These are phyloP conservation scores for Hartigia nigra DNA, from an alignment of 2,888 invertebrate species.

Conservation along the genomic window DNA sequence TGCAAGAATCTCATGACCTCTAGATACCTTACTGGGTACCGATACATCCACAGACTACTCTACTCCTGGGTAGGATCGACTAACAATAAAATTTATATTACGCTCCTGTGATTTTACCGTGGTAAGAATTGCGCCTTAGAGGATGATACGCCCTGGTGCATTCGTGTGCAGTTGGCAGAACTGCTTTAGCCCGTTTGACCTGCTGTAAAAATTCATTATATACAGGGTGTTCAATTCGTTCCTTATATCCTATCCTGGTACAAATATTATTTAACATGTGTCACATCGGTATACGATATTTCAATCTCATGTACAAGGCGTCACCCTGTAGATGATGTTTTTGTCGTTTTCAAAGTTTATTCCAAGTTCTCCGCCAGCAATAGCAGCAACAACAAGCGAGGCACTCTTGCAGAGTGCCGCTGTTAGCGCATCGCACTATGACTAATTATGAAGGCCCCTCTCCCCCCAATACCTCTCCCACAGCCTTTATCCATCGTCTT, in stretches of 20 bases:
- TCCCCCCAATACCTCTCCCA: slow-evolving; percentile 15
- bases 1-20: background rate
- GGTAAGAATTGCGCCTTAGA: background rate
- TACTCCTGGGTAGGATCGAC: background rate
- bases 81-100: background rate
- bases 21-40: background rate
- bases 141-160: background rate
- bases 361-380: background rate
- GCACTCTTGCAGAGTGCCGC: slow-evolving; percentile 65
- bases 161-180: background rate
- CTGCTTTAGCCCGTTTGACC: background rate
- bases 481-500: slow-evolving; percentile 7
- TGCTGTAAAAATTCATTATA: background rate
- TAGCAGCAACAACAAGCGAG: slow-evolving; percentile 17
- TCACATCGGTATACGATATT: background rate
- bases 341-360: background rate
- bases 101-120: background rate
- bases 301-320: too few relatives aligned
- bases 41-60: background rate
- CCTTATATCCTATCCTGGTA: background rate
- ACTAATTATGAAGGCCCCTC: slow-evolving; percentile 54
- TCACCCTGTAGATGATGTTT: background rate
- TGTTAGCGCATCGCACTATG: slow-evolving; percentile 65
- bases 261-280: background rate
- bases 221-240: background rate